Evolutionary conservation across 1,140 invertebrate species (phyloP), one percentile per base, ranked within the genome.

Genomic region (Andrena cerasifolii): DNA sequence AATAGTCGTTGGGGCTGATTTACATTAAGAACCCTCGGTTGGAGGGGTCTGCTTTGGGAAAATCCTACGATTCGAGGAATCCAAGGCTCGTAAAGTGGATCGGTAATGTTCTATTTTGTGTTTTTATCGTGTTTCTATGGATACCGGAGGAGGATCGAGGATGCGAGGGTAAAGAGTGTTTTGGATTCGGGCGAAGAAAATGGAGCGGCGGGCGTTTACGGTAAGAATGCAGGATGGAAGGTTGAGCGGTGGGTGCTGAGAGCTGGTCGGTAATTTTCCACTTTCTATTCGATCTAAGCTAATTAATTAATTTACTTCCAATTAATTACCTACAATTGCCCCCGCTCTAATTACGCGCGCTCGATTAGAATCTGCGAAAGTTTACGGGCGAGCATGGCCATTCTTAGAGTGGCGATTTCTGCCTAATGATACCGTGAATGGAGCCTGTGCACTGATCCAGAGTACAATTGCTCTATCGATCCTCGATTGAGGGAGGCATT

Each of bases 311-410:
- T 84, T 84, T 84, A 75, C 71, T 65, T 67, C 67, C 72, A 80
- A 84, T 83, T 84, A 84, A 84, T 84, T 84, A 84, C 81, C 81
- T 61, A 80, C 78, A 84, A 84, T 84, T 84, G 81, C 83, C 63
- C 68, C 43, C 66, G 77, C 73, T 83, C 82, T 83, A 84, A 84
- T 84, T 84, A 84, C 83, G 67, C 65, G 54, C 77, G 67, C 59
- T 80, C 82, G 81, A 83, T 84, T 83, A 83, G 81, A 84, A 84
- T 84, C 81, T 83, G 54, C 62, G 78, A 83, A 84, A 83, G 77
- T 84, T 76, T 83, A 84, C 81, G 77, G 53, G 28, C 65, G 80
- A 84, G 76, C 77, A 43, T 66, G 75, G 49, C 81, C 63, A 84
- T n/a, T 83, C 78, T 75, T 77, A 80, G 59, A 56, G 81, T 80